These are phyloP conservation scores for Acyrthosiphon pisum DNA, from an alignment of 1,140 invertebrate genomes.

Conservation along the genomic window DNA sequence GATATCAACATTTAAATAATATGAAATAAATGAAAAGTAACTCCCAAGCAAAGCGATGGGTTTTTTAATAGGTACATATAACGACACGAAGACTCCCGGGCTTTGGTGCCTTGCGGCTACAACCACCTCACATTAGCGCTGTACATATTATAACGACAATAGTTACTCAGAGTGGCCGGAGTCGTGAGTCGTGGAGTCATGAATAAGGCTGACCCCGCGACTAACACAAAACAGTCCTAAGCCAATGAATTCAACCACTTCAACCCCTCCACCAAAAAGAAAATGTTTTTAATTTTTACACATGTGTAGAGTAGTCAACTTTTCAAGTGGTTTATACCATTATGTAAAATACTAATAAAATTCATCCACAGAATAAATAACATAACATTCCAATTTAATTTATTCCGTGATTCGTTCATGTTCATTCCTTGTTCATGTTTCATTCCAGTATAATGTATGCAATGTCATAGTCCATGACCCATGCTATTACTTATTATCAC, in stretches of 20 bases:
- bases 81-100: too few relatives aligned
- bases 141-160: too few relatives aligned
- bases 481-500: neutral
- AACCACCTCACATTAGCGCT: too few relatives aligned
- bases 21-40: neutral
- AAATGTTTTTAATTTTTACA: neutral
- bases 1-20: neutral
- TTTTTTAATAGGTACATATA: neutral
- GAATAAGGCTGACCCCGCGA: too few relatives aligned
- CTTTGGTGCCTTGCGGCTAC: too few relatives aligned
- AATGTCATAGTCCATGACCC: neutral
- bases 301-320: too few relatives aligned
- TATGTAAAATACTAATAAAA: neutral
- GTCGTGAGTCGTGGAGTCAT: neutral
- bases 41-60: neutral
- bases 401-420: neutral
- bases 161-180: neutral
- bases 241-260: neutral
- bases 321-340: too few relatives aligned
- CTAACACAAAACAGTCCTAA: neutral
- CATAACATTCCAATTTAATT: neutral
- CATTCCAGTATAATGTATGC: neutral
- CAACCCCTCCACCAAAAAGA: neutral
- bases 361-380: neutral
- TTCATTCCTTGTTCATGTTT: neutral